Base-by-base conservation (phyloP, 2,888 invertebrate species). In the Habroteleia sp. region DNA sequence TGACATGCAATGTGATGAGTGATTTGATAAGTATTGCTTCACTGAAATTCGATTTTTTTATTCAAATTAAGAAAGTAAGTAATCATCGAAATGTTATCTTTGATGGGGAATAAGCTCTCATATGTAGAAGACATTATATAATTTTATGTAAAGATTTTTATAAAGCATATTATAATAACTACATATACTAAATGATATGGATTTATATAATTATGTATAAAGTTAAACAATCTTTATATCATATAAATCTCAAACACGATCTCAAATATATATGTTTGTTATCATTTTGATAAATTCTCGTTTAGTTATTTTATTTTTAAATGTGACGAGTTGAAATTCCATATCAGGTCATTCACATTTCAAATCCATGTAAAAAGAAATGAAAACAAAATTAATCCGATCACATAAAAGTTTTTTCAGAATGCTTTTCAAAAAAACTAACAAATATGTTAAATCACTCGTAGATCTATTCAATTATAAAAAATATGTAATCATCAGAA, bases 121-220 rank as follows among this genome's bases (percentile, higher is more conserved):
- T 25, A 3, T 42, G 5, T 6, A 14, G 1, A 23, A 27, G 5
- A 33, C 0, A 5, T 48, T 48, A 48, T 33, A 48, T 48, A 48
- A 48, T 29, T 48, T 16, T 13, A 8, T 13, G 33, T 33, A 20
- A 20, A 39, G 4, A 14, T 20, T 4, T 3, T 17, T 20, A 46
- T 17, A 31, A 46, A 46, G n/a, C n/a, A n/a, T n/a, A n/a, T n/a
- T 16, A 13, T 20, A 27, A 33, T 46, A 33, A 33, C 20, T 33
- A 33, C 33, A n/a, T 7, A 10, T 10, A 6, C 11, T 3, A 4
- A 48, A 33, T 20, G 33, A 48, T 33, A 48, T n/a, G 20, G 11
- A 33, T 31, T 48, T 48, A 48, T 16, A 27, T 29, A 29, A 46
- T 16, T 31, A 3, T 27, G 16, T 5, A 10, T 10, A 11, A 16